These are phyloP conservation scores for Lepisosteus osseus DNA, from an alignment of 2,113 vertebrate genomes.

Conservation along the genomic window DNA sequence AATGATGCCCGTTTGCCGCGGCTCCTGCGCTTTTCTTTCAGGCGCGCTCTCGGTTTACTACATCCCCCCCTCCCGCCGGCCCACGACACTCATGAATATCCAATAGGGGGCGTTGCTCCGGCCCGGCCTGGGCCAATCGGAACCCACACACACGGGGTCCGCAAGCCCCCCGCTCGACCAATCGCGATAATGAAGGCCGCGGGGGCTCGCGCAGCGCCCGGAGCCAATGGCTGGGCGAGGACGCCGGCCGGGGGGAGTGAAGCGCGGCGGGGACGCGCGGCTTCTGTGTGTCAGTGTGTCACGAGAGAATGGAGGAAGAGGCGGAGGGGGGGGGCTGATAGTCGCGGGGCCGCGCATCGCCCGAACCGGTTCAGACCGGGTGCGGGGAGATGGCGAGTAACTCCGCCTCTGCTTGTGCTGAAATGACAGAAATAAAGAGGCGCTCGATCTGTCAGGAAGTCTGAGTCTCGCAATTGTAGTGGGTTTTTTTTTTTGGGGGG, in stretches of 20 bases:
- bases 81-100: slow-evolving; percentile 44
- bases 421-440: slow-evolving; percentile 42
- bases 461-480: neutral
- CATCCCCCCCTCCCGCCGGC: slow-evolving; percentile 43
- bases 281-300: slow-evolving; percentile 34
- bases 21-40: slow-evolving; percentile 34
- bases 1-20: slow-evolving; percentile 48
- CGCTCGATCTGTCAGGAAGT: slow-evolving; percentile 19
- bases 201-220: no score
- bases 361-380: slow-evolving; percentile 78
- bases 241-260: no score
- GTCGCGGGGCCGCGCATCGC: slow-evolving; percentile 53
- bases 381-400: slow-evolving; percentile 47
- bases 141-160: no score
- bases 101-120: no score
- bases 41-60: slow-evolving; percentile 65
- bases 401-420: slow-evolving; percentile 39
- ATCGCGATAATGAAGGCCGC: slow-evolving; percentile 30
- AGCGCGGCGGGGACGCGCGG: no score
- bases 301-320: slow-evolving; percentile 32
- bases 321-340: slow-evolving; percentile 35
- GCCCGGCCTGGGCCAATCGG: no score
- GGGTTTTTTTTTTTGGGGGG: neutral
- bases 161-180: slow-evolving; percentile 31
- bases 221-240: no score